These are phyloP conservation scores for Maniola jurtina DNA, from an alignment of 1,140 invertebrate species.

Conservation along the genomic window DNA sequence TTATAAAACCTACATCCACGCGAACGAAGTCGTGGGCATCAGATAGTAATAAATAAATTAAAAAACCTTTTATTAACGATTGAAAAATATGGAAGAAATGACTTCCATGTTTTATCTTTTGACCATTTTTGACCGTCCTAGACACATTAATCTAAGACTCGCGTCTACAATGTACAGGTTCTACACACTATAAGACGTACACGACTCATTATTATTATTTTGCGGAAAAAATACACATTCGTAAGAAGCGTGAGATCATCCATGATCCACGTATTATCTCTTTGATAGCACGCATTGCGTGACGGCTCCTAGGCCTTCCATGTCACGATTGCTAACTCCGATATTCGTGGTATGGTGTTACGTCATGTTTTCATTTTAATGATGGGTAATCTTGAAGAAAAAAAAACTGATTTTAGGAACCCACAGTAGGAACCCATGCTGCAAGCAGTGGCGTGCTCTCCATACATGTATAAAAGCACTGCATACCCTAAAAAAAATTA, in stretches of 20 bases:
- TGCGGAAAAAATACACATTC: constrained; percentile 21
- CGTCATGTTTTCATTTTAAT: constrained; percentile 4
- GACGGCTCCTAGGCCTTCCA: constrained; percentile 38
- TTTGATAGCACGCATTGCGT: constrained; percentile 34
- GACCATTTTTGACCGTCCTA: not conserved
- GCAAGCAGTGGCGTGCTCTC: not conserved
- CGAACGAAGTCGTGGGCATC: too few relatives aligned
- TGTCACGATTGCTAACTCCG: constrained; percentile 38
- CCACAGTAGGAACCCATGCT: not conserved
- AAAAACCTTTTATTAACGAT: too few relatives aligned
- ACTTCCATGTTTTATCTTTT: not conserved
- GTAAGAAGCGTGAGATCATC: constrained; percentile 37
- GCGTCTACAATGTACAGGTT: too few relatives aligned
- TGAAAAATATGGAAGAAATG: too few relatives aligned
- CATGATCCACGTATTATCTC: constrained; percentile 32
- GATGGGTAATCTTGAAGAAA: not conserved
- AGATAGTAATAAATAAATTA: too few relatives aligned
- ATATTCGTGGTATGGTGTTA: constrained; percentile 7
- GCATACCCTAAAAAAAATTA: too few relatives aligned
- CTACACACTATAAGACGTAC: not conserved
- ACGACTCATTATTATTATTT: constrained; percentile 9
- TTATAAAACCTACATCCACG: too few relatives aligned
- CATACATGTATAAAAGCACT: too few relatives aligned
- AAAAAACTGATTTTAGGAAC: not conserved
- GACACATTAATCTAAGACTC: not conserved